Evolutionary conservation across 2,888 invertebrate species (phyloP), one percentile per base, ranked within the genome.

Genomic region (Dugesia japonica): DNA sequence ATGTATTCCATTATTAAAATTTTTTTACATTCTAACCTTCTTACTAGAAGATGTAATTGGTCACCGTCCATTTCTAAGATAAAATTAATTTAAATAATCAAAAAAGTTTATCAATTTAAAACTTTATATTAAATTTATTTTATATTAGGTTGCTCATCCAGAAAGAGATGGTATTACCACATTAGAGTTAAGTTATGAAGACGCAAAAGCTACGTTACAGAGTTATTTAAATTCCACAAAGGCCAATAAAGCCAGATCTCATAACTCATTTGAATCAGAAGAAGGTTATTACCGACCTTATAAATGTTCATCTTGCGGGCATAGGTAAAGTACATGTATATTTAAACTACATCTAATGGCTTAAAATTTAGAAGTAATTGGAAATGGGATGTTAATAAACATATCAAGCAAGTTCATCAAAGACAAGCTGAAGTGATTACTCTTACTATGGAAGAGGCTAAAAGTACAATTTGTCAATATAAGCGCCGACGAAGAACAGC

Each of bases 381-480:
- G 93, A 89, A 93, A 79, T 94, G 93, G 91, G 94, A 94, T 86
- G 92, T 94, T 78, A 92, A 92, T 28, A 92, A 94, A 84, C 95
- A 95, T 84, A 93, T 94, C 79, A 90, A 92, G 82, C 80, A 82
- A 7, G 80, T 80, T 26, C 84, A 84, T 80, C 71, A 74, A 0
- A 75, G 77, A 0, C 79, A 77, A 71, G 80, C 80, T 1, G 79
- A 80, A 33, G 79, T 83, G 1, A 78, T 81, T 28, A 79, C 73
- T 23, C 77, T 82, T 72, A 81, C 81, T 76, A 79, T 79, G 31
- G 81, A 82, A 7, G 79, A 80, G 38, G 81, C 82, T 9, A 79
- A 79, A 56, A 77, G 80, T 27, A 81, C 82, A 7, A 79, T 82
- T 1, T 79, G 79, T 26, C 79, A 80, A 17, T 83, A 82, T 78